These are phyloP conservation scores for Marmota flaviventris DNA, from an alignment of 2,113 vertebrate species.

Conservation along the genomic window DNA sequence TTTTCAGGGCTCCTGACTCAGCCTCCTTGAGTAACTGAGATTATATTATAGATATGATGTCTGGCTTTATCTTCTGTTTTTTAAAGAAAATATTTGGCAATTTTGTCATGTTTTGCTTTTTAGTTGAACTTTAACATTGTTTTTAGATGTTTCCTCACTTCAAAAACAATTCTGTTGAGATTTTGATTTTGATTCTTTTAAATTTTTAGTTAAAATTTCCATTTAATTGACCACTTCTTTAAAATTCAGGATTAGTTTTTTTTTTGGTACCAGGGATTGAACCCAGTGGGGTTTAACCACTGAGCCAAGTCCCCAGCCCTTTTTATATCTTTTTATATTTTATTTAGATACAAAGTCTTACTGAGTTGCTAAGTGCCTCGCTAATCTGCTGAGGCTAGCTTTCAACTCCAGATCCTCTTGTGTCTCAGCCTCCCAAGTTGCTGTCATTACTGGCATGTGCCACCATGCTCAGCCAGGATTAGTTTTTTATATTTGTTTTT, in stretches of 20 bases:
- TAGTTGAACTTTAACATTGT: slow-evolving; percentile 27
- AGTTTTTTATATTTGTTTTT: slow-evolving; percentile 41
- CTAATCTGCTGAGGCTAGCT: too few relatives aligned
- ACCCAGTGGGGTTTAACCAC: too few relatives aligned
- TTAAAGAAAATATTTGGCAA: neutral
- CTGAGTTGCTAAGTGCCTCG: too few relatives aligned
- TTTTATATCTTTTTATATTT: too few relatives aligned
- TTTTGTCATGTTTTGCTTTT: slow-evolving; percentile 11
- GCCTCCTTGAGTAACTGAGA: neutral
- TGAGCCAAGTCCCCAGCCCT: too few relatives aligned
- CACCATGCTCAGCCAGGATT: neutral
- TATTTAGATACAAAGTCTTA: too few relatives aligned
- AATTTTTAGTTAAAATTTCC: neutral
- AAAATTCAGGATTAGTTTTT: too few relatives aligned
- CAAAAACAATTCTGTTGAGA: slow-evolving; percentile 50
- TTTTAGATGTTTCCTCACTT: neutral
- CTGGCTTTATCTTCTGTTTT: neutral
- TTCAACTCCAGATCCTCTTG: too few relatives aligned
- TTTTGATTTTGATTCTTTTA: neutral
- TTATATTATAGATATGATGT: neutral
- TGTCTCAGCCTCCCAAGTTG: too few relatives aligned
- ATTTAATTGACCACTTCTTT: neutral
- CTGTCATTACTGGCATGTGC: too few relatives aligned
- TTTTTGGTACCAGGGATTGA: too few relatives aligned
- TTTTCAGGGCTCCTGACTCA: neutral